A percentile compares a stretch with the other conserved stretches of the same genome.
phyloP scores from a whole-genome alignment of 2,888 invertebrate genomes.

The Chrysotoxum bicinctum region DNA sequence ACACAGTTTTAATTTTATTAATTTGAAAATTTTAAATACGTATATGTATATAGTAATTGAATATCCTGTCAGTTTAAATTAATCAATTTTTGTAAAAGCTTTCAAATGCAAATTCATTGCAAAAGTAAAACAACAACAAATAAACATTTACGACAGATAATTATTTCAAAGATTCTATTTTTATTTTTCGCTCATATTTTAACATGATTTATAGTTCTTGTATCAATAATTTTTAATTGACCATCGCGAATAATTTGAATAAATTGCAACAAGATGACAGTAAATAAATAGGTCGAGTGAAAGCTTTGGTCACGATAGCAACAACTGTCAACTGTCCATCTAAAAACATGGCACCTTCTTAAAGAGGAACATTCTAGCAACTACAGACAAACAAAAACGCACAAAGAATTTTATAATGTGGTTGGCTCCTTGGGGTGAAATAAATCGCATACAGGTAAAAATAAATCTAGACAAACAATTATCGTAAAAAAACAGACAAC shows the following conservation, averaged over 20 bases:
- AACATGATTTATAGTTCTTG: background rate
- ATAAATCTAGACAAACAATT: slow-evolving; percentile 38
- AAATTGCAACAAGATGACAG: slow-evolving; percentile 22
- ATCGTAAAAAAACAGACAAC: background rate
- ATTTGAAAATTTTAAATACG: too few relatives aligned
- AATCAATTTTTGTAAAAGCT: background rate
- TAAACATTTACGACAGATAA: background rate
- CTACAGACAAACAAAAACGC: background rate
- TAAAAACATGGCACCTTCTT: background rate
- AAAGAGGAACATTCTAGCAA: background rate
- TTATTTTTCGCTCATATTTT: background rate
- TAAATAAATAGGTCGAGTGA: background rate
- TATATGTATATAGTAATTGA: too few relatives aligned
- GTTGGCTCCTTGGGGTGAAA: slow-evolving; percentile 20
- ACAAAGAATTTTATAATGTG: background rate
- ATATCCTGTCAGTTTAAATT: too few relatives aligned
- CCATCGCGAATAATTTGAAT: slow-evolving; percentile 19
- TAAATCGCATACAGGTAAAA: slow-evolving; percentile 32
- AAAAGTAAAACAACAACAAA: background rate
- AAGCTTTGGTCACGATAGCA: slow-evolving; percentile 14
- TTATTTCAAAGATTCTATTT: background rate
- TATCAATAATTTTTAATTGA: slow-evolving; percentile 4
- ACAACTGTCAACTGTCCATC: background rate
- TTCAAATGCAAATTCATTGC: background rate
- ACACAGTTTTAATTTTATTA: too few relatives aligned